Conservation (phyloP, 2,113 vertebrate genomes). For the Megaceryle maxima region DNA sequence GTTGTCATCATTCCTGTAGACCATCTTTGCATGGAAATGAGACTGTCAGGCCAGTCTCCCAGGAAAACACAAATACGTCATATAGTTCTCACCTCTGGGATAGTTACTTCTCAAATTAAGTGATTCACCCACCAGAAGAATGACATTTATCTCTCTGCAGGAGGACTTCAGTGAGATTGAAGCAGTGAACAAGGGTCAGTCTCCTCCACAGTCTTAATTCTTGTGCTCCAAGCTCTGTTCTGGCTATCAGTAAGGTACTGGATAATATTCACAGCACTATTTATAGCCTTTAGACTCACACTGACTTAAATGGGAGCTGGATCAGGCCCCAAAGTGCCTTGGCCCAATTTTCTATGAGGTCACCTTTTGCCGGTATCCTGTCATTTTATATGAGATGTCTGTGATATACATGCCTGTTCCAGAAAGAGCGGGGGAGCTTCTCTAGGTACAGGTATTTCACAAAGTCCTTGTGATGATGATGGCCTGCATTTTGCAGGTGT, state of each 20-base stretch:
- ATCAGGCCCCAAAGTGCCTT: conserved; percentile 68
- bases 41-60: background rate
- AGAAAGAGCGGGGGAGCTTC: background rate
- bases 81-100: background rate
- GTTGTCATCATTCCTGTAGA: background rate
- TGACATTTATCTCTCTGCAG: background rate
- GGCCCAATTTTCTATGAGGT: conserved; percentile 61
- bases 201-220: conserved; percentile 2
- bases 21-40: background rate
- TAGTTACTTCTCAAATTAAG: background rate
- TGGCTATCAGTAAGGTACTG: conserved; percentile 43
- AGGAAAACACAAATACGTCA: background rate
- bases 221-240: background rate
- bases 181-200: background rate
- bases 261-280: conserved; percentile 48
- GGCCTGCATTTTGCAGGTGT: background rate
- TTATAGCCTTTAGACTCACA: conserved; percentile 54
- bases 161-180: background rate
- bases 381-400: background rate
- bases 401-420: background rate
- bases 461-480: background rate
- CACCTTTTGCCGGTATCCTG: conserved; percentile 20
- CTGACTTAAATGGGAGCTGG: conserved; percentile 56
- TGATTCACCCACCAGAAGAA: background rate
- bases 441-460: background rate